These are phyloP conservation scores for Gallirallus australis DNA, from an alignment of 2,797 vertebrate species.

Conservation along the genomic window DNA sequence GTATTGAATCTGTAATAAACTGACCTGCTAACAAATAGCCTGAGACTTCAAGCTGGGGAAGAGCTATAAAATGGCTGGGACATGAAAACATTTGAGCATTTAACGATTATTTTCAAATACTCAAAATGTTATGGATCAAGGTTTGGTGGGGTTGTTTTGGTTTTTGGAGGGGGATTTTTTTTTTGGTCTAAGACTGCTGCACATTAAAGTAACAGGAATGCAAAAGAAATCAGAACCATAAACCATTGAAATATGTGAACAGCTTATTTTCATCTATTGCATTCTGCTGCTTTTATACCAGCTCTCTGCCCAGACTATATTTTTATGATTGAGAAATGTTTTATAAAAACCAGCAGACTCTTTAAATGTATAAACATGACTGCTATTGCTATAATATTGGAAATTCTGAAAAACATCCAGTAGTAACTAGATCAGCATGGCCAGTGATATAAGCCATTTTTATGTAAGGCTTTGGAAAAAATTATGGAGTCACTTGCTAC, in stretches of 20 bases:
- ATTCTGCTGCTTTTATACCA: neutral
- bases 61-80: neutral
- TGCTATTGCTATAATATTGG: constrained; percentile 12
- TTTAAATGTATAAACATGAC: constrained; percentile 27
- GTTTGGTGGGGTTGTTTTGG: no score
- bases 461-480: constrained; percentile 29
- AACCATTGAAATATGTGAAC: neutral
- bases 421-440: constrained; percentile 46
- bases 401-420: constrained; percentile 45
- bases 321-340: constrained; percentile 46
- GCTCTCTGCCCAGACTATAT: neutral
- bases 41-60: neutral
- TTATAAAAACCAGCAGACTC: constrained; percentile 45
- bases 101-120: neutral
- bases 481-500: neutral
- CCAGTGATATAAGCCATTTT: constrained; percentile 33
- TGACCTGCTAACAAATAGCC: neutral
- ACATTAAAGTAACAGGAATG: neutral
- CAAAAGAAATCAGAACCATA: neutral
- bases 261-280: constrained; percentile 47
- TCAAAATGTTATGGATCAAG: neutral
- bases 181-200: neutral
- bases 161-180: neutral
- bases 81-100: neutral
- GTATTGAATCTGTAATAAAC: neutral